Evolutionary conservation across 1,140 invertebrate genomes (phyloP), one percentile per base, ranked within the genome.

Genomic region (Whitmania pigra): DNA sequence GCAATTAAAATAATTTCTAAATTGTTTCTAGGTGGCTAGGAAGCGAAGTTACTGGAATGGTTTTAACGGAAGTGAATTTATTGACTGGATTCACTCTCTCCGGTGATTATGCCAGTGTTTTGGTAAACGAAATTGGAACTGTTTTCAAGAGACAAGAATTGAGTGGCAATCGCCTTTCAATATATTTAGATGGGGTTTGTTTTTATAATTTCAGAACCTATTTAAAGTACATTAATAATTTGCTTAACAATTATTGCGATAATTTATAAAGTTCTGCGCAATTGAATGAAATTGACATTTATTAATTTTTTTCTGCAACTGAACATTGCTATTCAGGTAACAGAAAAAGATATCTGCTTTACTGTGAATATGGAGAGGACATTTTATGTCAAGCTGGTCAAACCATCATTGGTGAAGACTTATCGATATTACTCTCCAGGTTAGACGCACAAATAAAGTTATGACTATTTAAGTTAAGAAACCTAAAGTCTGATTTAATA

Each of bases 381-480:
- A 49, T 49, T 49, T 17, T 11, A 49, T 17, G 43, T 49, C 9
- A 49, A 49, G 2, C 1, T 15, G 11, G 57, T 63, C 11, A 63
- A 63, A n/a, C 57, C 57, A 13, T 5, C 57, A 15, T 31, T 63
- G 22, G 57, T 63, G 18, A 80, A 76, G 69, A 78, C 80, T 67
- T 79, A 81, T 67, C 80, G 75, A 5, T 74, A 67, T 15, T 77
- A 75, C 49, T 76, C 67, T 25, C 57, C 57, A 18, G 57, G 57
- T 60, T 4, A 60, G 40, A 43, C 40, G 13, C n/a, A n/a, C n/a
- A n/a, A n/a, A n/a, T n/a, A n/a, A n/a, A n/a, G n/a, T 43, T 43
- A 43, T 6, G 13, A 43, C 5, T 43, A 43, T 43, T 13, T 6
- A 43, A 43, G 5, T 43, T 43, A 6, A 43, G 5, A 5, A 43